Evolutionary conservation across 2,113 vertebrate species (phyloP).

Genomic region (Brachyhypopomus occidentalis): DNA sequence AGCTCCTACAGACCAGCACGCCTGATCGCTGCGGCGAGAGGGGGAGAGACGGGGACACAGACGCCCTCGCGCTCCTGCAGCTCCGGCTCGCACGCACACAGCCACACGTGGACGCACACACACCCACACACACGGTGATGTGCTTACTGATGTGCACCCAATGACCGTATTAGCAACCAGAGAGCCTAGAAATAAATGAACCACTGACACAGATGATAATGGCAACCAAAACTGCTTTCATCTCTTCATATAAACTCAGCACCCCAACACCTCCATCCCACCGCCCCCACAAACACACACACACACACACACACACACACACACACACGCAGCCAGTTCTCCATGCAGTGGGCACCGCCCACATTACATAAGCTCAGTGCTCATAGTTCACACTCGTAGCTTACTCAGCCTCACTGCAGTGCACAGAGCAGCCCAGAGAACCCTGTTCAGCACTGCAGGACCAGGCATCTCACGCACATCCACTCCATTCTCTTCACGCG

Average conservation of each 20-base stretch:
- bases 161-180: slow-evolving; percentile 7
- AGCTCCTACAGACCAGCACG: slow-evolving; percentile 13
- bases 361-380: slow-evolving; percentile 8
- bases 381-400: slow-evolving; percentile 7
- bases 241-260: neutral
- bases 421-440: slow-evolving; percentile 1
- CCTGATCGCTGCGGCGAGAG: neutral
- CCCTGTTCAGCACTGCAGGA: neutral
- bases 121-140: neutral
- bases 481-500: neutral
- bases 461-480: neutral
- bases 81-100: neutral
- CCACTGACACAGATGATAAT: neutral
- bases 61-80: neutral
- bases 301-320: slow-evolving; percentile 5
- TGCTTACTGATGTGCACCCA: neutral
- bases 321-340: neutral
- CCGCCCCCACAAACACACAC: neutral
- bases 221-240: neutral
- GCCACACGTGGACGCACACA: neutral
- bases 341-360: neutral
- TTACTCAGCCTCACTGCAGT: slow-evolving; percentile 21
- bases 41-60: neutral
- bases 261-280: neutral
- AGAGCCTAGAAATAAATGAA: slow-evolving; percentile 9